These are phyloP conservation scores for Erpornis zantholeuca DNA, from an alignment of 2,113 vertebrate genomes.

Conservation along the genomic window DNA sequence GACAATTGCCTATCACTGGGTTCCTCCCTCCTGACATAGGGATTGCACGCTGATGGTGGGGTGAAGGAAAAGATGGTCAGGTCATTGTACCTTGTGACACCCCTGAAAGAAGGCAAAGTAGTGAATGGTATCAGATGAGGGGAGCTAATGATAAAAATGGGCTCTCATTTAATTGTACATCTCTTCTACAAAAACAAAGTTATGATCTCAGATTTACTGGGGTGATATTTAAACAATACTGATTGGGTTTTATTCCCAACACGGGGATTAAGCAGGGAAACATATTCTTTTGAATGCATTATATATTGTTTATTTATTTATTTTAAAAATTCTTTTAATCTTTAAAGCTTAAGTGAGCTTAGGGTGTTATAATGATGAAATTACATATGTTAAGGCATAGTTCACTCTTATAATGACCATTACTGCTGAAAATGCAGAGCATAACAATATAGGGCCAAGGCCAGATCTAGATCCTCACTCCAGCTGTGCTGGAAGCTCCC, in stretches of 20 bases:
- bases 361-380: not conserved
- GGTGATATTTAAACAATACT: not conserved
- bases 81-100: accelerated
- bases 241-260: not conserved
- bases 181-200: not conserved
- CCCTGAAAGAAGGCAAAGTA: not conserved
- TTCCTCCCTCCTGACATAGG: not conserved
- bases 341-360: not conserved
- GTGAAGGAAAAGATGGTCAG: not conserved
- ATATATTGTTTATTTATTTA: not conserved
- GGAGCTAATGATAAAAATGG: not conserved
- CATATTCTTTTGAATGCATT: not conserved
- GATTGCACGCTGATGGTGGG: not conserved
- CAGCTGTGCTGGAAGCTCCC: not conserved
- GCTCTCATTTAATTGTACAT: not conserved
- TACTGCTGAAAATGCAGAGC: not conserved
- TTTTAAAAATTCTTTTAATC: not conserved
- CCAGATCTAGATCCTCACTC: not conserved
- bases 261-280: not conserved
- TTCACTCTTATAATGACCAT: not conserved
- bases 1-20: not conserved
- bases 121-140: not conserved
- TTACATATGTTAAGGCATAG: not conserved
- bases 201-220: not conserved
- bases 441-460: not conserved